Conservation (phyloP, 1,140 invertebrate species). For the Gryllus bimaculatus region DNA sequence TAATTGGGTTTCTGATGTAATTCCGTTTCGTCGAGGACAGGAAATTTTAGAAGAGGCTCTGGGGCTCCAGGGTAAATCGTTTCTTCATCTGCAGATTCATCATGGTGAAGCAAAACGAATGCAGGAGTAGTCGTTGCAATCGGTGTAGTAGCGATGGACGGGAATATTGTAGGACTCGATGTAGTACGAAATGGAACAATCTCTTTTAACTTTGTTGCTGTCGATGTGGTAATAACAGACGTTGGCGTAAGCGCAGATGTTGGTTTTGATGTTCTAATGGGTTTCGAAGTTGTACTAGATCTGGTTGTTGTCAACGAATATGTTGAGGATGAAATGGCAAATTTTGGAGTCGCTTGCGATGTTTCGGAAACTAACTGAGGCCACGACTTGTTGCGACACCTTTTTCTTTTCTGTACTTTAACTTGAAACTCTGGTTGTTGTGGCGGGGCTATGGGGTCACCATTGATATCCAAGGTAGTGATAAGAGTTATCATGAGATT, state of each 20-base stretch:
- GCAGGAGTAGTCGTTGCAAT: no score
- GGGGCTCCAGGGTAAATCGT: neutral
- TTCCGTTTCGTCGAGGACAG: neutral
- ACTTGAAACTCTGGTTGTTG: neutral
- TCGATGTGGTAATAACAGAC: neutral
- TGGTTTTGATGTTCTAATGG: no score
- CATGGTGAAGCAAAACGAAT: neutral
- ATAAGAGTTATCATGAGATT: neutral
- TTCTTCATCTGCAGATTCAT: neutral
- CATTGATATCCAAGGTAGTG: neutral
- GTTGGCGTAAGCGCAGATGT: no score
- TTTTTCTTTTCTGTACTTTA: neutral
- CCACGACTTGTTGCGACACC: neutral
- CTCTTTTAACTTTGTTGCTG: neutral
- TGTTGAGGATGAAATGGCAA: no score
- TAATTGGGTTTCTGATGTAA: neutral
- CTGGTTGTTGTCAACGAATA: no score
- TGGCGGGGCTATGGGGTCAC: neutral
- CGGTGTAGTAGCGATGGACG: no score
- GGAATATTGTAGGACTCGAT: no score
- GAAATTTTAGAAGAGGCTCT: neutral
- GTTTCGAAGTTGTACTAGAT: no score
- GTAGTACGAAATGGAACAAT: no score
- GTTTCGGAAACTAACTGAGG: no score
- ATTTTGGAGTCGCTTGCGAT: no score